These are phyloP conservation scores for Xestia sexstrigata DNA, from an alignment of 2,888 invertebrate genomes.

Conservation along the genomic window DNA sequence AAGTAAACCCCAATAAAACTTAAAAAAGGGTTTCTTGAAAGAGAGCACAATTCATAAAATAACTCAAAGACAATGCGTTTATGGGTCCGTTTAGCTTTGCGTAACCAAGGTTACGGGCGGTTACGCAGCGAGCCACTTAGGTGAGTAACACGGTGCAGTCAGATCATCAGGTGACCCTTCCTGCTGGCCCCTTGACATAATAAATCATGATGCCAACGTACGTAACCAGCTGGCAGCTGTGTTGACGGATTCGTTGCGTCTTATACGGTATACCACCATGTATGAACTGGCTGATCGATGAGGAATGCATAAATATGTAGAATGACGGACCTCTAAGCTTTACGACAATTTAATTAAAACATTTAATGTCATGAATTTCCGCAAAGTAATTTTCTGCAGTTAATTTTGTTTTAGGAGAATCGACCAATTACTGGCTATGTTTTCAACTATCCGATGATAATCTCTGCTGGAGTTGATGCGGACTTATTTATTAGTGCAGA, in stretches of 20 bases:
- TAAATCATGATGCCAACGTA: constrained; percentile 37
- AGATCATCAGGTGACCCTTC: constrained; percentile 24
- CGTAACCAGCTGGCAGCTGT: constrained; percentile 18
- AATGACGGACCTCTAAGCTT: not conserved
- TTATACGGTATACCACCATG: not conserved
- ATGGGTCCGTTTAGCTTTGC: constrained; percentile 32
- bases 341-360: not conserved
- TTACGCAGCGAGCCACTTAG: constrained; percentile 41
- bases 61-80: constrained; percentile 4
- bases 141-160: constrained; percentile 49
- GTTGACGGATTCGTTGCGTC: constrained; percentile 1
- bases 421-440: not conserved
- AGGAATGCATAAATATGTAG: not conserved
- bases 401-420: not conserved
- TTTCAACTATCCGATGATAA: not conserved
- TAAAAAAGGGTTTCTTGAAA: not conserved
- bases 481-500: not conserved
- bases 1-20: not conserved
- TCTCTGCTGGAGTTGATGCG: not conserved
- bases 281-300: not conserved
- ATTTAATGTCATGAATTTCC: no score
- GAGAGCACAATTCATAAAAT: constrained; percentile 21
- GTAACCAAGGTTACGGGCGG: constrained; percentile 54
- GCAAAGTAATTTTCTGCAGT: no score
- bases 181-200: constrained; percentile 33